These are phyloP conservation scores for Phataginus tricuspis DNA, from an alignment of 2,797 vertebrate species.

Conservation along the genomic window DNA sequence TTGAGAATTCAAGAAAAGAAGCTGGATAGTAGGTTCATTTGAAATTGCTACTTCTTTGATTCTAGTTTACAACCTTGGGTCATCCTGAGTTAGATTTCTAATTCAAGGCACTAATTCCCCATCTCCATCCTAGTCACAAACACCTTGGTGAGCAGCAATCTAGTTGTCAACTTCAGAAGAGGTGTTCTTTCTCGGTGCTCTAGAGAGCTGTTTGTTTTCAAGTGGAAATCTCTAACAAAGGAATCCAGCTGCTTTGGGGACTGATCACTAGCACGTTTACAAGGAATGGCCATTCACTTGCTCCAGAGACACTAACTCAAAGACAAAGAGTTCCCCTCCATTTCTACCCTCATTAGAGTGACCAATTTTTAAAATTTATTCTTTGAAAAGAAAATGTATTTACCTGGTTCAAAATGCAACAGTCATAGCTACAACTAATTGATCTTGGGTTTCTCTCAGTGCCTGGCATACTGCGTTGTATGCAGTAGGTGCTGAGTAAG, in stretches of 20 bases:
- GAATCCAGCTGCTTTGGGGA: background rate
- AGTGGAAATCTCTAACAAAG: background rate
- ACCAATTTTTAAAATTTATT: conserved; percentile 3
- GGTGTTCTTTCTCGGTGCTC: conserved; percentile 1
- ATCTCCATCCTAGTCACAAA: background rate
- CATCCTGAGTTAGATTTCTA: conserved; percentile 44
- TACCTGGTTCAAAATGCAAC: conserved; percentile 18
- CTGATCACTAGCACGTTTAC: conserved; percentile 15
- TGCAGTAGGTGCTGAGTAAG: background rate
- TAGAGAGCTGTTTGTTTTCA: conserved; percentile 29
- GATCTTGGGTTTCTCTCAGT: conserved; percentile 1
- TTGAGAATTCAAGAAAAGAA: conserved; percentile 26
- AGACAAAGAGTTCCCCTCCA: background rate
- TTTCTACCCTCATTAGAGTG: background rate
- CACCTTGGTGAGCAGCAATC: conserved; percentile 25
- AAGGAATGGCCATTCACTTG: background rate
- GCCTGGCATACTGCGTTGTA: background rate
- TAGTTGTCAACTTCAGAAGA: conserved; percentile 16
- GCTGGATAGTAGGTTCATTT: background rate
- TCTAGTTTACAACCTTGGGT: background rate
- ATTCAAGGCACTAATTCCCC: background rate
- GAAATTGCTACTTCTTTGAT: background rate
- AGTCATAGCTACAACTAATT: background rate
- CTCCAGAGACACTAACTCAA: background rate
- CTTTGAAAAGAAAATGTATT: conserved; percentile 20